Conservation (phyloP, 2,888 invertebrate genomes). For the Epistrophella euchroma region DNA sequence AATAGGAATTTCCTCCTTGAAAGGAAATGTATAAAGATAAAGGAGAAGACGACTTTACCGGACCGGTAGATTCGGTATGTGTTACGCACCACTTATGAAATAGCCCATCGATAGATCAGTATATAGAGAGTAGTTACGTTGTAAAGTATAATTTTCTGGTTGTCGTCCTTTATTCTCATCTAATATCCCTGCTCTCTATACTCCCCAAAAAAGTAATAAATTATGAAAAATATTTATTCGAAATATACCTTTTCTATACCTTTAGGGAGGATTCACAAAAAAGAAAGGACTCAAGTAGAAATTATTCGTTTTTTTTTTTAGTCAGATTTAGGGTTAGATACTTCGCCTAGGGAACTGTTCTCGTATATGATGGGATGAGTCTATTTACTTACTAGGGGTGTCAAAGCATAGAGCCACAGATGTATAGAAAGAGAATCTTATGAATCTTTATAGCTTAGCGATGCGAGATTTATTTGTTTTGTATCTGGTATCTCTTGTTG, state of each 20-base stretch:
- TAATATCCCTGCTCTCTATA: background rate
- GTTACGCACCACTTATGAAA: slow-evolving; percentile 53
- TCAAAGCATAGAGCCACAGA: slow-evolving; percentile 54
- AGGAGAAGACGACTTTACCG: background rate
- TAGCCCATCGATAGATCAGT: slow-evolving; percentile 62
- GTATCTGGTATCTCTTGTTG: slow-evolving; percentile 22
- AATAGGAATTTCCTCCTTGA: slow-evolving; percentile 43
- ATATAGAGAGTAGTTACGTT: slow-evolving; percentile 28
- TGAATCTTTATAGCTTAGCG: slow-evolving; percentile 26
- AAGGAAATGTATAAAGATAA: slow-evolving; percentile 13
- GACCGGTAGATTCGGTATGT: slow-evolving; percentile 7
- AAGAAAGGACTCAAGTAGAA: slow-evolving; percentile 20
- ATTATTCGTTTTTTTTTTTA: background rate
- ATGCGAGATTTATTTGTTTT: slow-evolving; percentile 70
- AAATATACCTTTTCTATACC: slow-evolving; percentile 48
- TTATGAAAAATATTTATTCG: slow-evolving; percentile 75
- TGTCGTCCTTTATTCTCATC: slow-evolving; percentile 47
- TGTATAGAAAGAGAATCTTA: slow-evolving; percentile 21
- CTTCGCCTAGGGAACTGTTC: background rate
- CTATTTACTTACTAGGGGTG: slow-evolving; percentile 65
- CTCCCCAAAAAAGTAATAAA: slow-evolving; percentile 51
- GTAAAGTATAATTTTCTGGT: slow-evolving; percentile 53
- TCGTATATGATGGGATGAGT: slow-evolving; percentile 27
- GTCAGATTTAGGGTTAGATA: slow-evolving; percentile 24
- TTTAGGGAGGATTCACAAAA: background rate